These are phyloP conservation scores for Hypomecis atomaria DNA, from an alignment of 2,888 invertebrate genomes.

Conservation along the genomic window DNA sequence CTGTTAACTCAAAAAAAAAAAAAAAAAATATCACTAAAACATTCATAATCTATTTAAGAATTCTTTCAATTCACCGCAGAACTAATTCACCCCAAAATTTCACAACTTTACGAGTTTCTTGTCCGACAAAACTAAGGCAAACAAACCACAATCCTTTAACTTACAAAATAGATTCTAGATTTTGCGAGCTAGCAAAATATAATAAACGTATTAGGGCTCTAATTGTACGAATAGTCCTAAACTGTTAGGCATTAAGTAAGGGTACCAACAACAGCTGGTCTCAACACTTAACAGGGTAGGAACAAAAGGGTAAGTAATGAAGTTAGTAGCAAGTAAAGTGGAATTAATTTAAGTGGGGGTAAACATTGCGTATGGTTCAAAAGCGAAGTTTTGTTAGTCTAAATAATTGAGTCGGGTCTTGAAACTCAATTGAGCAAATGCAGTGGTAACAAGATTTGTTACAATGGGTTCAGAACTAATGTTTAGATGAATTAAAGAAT, in stretches of 20 bases:
- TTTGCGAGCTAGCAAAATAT: constrained; percentile 18
- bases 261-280: constrained; percentile 32
- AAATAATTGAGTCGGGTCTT: constrained; percentile 11
- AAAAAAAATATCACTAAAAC: no score
- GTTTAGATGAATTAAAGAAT: no score
- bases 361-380: constrained; percentile 13
- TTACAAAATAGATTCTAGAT: constrained; percentile 6
- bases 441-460: neutral
- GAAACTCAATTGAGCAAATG: constrained; percentile 11
- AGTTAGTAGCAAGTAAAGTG: constrained; percentile 29
- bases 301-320: constrained; percentile 34
- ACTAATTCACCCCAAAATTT: neutral
- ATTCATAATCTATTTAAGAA: no score
- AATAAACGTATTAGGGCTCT: constrained; percentile 24
- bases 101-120: neutral
- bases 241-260: constrained; percentile 34
- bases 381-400: constrained; percentile 11
- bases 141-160: neutral
- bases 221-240: constrained; percentile 20
- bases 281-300: constrained; percentile 28
- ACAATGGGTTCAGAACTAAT: neutral
- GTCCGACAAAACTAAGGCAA: neutral
- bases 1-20: no score
- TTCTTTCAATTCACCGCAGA: neutral
- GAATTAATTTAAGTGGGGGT: constrained; percentile 29